phyloP scores from a whole-genome alignment of 2,113 vertebrate species.

The Circaetus gallicus region DNA sequence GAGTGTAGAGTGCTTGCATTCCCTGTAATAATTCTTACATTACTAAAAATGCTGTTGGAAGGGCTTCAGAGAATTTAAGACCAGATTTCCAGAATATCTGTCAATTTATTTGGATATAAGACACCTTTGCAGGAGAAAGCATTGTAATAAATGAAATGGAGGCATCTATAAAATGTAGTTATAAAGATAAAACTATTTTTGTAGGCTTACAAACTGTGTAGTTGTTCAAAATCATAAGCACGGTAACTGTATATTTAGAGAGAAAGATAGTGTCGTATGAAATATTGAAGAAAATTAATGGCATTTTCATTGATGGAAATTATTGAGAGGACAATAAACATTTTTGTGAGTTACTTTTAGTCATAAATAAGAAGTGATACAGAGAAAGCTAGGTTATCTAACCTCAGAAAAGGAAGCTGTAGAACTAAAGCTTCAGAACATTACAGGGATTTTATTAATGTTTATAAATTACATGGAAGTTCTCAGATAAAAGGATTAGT shows the following conservation, averaged over 20 bases:
- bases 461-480: background rate
- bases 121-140: background rate
- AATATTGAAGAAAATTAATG: background rate
- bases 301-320: background rate
- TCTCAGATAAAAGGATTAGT: background rate
- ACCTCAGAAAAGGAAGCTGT: background rate
- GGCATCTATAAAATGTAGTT: slow-evolving; percentile 13
- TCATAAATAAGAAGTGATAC: background rate
- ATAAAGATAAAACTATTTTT: slow-evolving; percentile 8
- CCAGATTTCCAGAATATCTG: slow-evolving; percentile 6
- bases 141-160: background rate
- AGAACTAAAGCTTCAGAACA: background rate
- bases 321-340: background rate
- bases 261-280: background rate
- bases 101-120: slow-evolving; percentile 20
- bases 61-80: slow-evolving; percentile 20
- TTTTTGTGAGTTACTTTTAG: background rate
- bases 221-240: background rate
- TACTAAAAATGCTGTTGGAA: background rate
- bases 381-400: background rate
- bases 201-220: background rate
- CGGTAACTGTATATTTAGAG: background rate
- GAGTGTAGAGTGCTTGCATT: background rate
- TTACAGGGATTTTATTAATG: background rate
- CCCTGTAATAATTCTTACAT: background rate